These are phyloP conservation scores for Meteorus colon DNA, from an alignment of 2,888 invertebrate genomes.

Conservation along the genomic window DNA sequence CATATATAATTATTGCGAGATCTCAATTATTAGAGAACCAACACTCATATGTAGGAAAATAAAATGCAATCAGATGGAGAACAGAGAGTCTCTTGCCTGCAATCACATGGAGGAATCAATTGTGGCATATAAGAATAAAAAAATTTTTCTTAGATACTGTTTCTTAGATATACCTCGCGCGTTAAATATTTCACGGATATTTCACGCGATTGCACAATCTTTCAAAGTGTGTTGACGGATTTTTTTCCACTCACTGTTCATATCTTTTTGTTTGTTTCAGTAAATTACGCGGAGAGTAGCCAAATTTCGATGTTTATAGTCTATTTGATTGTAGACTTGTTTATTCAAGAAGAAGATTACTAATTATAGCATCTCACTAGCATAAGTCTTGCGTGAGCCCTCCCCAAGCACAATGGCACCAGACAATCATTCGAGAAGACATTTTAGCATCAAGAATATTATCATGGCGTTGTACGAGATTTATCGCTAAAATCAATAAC, in stretches of 20 bases:
- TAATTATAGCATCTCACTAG: not conserved
- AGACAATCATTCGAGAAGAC: not conserved
- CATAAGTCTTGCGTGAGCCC: not conserved
- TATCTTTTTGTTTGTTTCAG: not conserved
- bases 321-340: not conserved
- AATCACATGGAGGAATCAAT: constrained; percentile 69
- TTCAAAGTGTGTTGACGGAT: not conserved
- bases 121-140: constrained; percentile 52
- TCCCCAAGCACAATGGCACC: not conserved
- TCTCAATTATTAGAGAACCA: not conserved
- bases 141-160: not conserved
- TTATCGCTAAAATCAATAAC: not conserved
- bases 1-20: constrained; percentile 11
- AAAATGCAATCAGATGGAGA: constrained; percentile 51
- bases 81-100: constrained; percentile 69
- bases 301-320: not conserved
- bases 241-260: not conserved
- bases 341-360: not conserved
- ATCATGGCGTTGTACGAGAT: not conserved
- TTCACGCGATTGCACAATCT: not conserved
- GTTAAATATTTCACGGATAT: constrained; percentile 14
- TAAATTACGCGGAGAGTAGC: not conserved
- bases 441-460: not conserved
- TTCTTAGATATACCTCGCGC: not conserved
- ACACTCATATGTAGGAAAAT: constrained; percentile 25